Conservation (phyloP, 2,888 invertebrate species). For the Scaptomyza tumidula region DNA sequence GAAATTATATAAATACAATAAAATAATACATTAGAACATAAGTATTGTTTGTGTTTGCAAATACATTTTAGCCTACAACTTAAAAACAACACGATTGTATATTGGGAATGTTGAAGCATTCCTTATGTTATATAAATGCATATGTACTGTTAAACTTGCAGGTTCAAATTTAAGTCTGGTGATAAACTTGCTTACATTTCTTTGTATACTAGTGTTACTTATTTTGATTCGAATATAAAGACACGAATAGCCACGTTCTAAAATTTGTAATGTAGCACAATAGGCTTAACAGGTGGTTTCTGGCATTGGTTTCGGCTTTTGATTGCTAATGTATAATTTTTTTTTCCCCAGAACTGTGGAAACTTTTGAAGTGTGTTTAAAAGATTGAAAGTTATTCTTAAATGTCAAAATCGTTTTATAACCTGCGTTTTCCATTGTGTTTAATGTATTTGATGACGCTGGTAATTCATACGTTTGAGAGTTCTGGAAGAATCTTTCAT, state of each 20-base stretch:
- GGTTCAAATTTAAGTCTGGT: slow-evolving; percentile 53
- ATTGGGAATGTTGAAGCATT: slow-evolving; percentile 53
- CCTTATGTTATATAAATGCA: slow-evolving; percentile 68
- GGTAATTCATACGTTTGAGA: slow-evolving; percentile 9
- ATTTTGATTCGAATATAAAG: slow-evolving; percentile 66
- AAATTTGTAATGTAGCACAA: slow-evolving; percentile 39
- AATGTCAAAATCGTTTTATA: slow-evolving; percentile 57
- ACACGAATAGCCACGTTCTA: slow-evolving; percentile 43
- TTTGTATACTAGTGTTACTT: slow-evolving; percentile 44
- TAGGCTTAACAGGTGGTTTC: slow-evolving; percentile 83
- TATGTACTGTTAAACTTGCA: slow-evolving; percentile 65
- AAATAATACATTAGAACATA: slow-evolving; percentile 69
- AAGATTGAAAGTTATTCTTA: slow-evolving; percentile 53
- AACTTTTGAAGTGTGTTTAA: slow-evolving; percentile 43
- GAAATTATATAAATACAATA: slow-evolving; percentile 59
- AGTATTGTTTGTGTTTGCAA: slow-evolving; percentile 53
- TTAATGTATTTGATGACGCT: slow-evolving; percentile 6
- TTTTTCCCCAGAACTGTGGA: slow-evolving; percentile 50
- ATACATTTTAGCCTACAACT: slow-evolving; percentile 64
- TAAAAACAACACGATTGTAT: slow-evolving; percentile 49
- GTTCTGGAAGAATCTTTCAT: slow-evolving; percentile 21
- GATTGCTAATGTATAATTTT: slow-evolving; percentile 55
- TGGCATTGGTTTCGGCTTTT: slow-evolving; percentile 79
- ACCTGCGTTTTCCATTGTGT: slow-evolving; percentile 36
- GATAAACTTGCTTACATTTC: slow-evolving; percentile 50